Conservation (phyloP, 2,113 vertebrate species). For the Cricetomys ansorgei region DNA sequence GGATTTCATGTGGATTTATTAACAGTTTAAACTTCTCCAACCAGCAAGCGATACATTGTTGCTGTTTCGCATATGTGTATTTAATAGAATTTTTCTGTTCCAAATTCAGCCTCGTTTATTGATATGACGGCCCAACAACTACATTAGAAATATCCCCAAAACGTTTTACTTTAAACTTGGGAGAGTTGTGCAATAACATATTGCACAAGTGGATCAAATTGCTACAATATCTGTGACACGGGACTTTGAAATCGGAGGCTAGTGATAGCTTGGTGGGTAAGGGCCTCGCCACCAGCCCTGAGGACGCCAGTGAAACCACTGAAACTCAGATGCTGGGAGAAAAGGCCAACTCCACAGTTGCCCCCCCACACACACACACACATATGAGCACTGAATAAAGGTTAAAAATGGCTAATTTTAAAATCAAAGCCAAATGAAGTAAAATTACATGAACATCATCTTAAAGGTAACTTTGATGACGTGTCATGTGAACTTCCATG, state of each 20-base stretch:
- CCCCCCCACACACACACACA: background rate
- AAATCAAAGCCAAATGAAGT: slow-evolving; percentile 71
- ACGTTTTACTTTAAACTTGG: background rate
- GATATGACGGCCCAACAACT: background rate
- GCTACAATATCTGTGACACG: background rate
- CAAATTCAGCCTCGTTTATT: background rate
- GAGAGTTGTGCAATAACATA: background rate
- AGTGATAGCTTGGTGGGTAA: background rate
- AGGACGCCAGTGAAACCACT: background rate
- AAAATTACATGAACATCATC: slow-evolving; percentile 92
- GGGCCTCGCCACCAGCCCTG: background rate
- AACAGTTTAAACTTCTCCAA: background rate
- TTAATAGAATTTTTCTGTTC: background rate
- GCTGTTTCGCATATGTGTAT: background rate
- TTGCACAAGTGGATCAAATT: background rate
- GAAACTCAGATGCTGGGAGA: background rate
- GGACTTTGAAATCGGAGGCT: background rate
- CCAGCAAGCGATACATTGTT: background rate
- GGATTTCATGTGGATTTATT: background rate
- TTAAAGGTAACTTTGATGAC: slow-evolving; percentile 93
- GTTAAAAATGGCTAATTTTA: background rate
- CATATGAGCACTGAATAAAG: background rate
- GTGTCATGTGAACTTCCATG: slow-evolving; percentile 86
- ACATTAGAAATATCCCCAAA: background rate
- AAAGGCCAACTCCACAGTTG: background rate